Base-by-base conservation (phyloP, 2,797 vertebrate species). In the Karalla daura region DNA sequence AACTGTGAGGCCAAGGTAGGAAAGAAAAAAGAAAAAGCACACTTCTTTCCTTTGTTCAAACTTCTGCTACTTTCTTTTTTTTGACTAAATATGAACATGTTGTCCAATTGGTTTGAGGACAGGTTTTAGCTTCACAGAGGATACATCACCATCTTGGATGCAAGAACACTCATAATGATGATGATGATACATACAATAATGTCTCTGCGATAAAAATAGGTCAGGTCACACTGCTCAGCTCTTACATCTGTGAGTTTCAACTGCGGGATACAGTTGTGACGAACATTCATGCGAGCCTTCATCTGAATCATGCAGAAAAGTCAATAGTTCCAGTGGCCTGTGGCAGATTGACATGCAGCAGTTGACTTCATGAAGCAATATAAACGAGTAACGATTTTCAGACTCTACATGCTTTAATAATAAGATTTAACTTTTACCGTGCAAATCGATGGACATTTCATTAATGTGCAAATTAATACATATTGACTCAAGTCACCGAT, bases 391-490 rank as follows among this genome's bases (percentile, higher is more conserved):
- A 36, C 39, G 66, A 70, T 44, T 47, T 6, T 20, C 5, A 28
- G 11, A 33, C 40, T 30, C 11, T 0, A 18, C 10, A 58, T 35
- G 13, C 23, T 25, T 30, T 21, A 6, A 65, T 30, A 58, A 53
- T 10, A 37, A 17, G 15, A 9, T 25, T 27, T 40, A 14, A 24
- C 14, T 7, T 51, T 52, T 30, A n/a, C 17, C 14, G 10, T 4
- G 18, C 9, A 7, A 5, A 37, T 64, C 20, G 15, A 62, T 21
- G 24, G 46, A 5, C 3, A 3, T 53, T 64, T 63, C 54, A 63
- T 80, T 61, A 54, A 53, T 25, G 52, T 78, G 43, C 55, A 76
- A 71, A 76, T 71, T 0, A 41, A 76, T 25, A 20, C 24, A 44
- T 63, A 78, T 73, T 45, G 62, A 82, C 45, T 68, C 9, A 9